phyloP scores from a whole-genome alignment of 1,140 invertebrate genomes.

The Chymomyza costata region DNA sequence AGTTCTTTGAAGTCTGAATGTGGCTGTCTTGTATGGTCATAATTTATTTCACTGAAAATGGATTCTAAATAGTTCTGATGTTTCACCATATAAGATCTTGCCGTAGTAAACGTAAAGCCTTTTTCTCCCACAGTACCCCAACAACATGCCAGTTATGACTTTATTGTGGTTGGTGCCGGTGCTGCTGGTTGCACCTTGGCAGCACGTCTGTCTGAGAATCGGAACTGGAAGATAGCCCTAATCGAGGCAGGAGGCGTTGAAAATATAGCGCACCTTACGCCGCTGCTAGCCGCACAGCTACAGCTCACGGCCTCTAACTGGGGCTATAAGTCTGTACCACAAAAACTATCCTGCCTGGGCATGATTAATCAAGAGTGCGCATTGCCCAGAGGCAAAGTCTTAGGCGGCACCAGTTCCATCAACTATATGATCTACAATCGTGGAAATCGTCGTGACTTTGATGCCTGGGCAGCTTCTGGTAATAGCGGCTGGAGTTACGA shows the following conservation, averaged over 20 bases:
- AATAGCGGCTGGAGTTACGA: slow-evolving; percentile 83
- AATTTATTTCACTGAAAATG: neutral
- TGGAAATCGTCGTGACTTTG: slow-evolving; percentile 85
- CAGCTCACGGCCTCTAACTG: slow-evolving; percentile 80
- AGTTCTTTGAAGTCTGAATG: no score
- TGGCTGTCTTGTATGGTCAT: no score
- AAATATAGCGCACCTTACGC: slow-evolving; percentile 81
- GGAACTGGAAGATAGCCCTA: slow-evolving; percentile 77
- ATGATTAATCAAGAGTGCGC: slow-evolving; percentile 77
- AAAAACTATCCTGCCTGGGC: slow-evolving; percentile 78
- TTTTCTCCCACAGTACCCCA: slow-evolving; percentile 41
- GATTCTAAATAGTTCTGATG: neutral
- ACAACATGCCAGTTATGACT: slow-evolving; percentile 80
- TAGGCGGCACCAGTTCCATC: slow-evolving; percentile 86
- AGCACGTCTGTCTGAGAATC: slow-evolving; percentile 80
- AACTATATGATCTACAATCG: slow-evolving; percentile 94
- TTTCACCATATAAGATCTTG: neutral
- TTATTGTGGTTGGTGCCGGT: slow-evolving; percentile 93
- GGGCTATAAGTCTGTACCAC: slow-evolving; percentile 81
- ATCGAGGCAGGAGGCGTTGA: slow-evolving; percentile 83
- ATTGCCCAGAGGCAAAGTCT: slow-evolving; percentile 79
- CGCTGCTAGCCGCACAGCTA: slow-evolving; percentile 78
- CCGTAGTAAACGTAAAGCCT: neutral
- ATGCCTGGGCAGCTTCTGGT: slow-evolving; percentile 82
- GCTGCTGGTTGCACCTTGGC: slow-evolving; percentile 89